Evolutionary conservation across 2,797 vertebrate species (phyloP).

Genomic region (Momotus momota): DNA sequence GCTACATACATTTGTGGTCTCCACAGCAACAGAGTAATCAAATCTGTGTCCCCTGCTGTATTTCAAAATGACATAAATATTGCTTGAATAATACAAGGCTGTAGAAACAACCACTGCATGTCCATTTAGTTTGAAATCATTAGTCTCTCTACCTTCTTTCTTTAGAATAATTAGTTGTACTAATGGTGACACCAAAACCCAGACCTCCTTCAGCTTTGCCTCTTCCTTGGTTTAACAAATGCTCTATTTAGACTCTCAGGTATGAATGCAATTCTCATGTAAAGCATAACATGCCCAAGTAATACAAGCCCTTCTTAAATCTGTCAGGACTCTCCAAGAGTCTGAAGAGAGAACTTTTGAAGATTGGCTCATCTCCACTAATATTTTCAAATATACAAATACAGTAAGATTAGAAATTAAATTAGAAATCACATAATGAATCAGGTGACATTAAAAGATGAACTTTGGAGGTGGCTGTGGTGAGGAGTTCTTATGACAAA

Average conservation of each 20-base stretch:
- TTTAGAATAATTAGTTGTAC: background rate
- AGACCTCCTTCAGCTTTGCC: background rate
- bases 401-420: background rate
- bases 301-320: background rate
- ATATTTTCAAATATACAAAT: background rate
- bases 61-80: constrained; percentile 14
- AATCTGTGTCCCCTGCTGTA: background rate
- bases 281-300: background rate
- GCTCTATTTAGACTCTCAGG: background rate
- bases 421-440: background rate
- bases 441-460: background rate
- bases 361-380: background rate
- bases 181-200: background rate
- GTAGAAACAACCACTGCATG: background rate
- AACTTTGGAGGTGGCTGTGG: background rate
- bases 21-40: constrained; percentile 23
- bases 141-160: background rate
- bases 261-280: background rate
- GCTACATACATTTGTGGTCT: background rate
- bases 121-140: background rate
- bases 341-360: background rate
- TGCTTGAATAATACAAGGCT: background rate
- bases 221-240: background rate
- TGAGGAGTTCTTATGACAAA: background rate
- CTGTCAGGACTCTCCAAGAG: background rate